Evolutionary conservation across 2,113 vertebrate genomes (phyloP), one percentile per base, ranked within the genome.

Genomic region (Pelobates fuscus): DNA sequence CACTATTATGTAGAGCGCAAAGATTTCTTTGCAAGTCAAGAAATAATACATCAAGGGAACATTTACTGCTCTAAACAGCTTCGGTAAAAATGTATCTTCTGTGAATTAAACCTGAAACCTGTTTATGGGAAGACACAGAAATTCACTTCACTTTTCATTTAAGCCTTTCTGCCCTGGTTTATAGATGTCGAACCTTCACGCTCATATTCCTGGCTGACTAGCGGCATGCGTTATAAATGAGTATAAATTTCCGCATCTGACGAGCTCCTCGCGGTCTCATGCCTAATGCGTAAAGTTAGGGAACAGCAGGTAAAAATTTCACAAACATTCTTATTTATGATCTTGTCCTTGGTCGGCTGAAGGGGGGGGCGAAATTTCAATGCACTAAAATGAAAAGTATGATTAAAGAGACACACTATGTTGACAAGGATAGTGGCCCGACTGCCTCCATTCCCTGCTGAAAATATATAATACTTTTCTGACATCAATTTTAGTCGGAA

Each of bases 331-430:
- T 94, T 94, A 94, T 98, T 96, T 94, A 95, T 95, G 93, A 92
- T 94, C 92, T 90, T 94, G 94, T 94, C 95, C 96, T 97, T 97
- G 95, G 92, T 86, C 92, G 43, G 58, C 49, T 49, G 57, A 52
- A 29, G 64, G 64, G 71, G 71, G 72, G 70, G 72, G 93, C 90
- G 92, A 95, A 95, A 95, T 96, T 95, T 95, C 93, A 95, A 95
- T 93, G 94, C 93, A 91, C 93, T 90, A 91, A 95, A 95, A 94
- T 95, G 94, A 97, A 95, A 97, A 96, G 92, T 95, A 95, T 97
- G 94, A 96, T 96, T 94, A 95, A 96, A 92, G 90, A 89, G 88
- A 91, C 85, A 85, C 87, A 82, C 87, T 87, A 84, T 91, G 89
- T 90, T 89, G 88, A 93, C 89, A 93, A 93, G 89, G 91, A 90